Evolutionary conservation across 2,888 invertebrate genomes (phyloP).

Genomic region (Petrophora chlorosata): DNA sequence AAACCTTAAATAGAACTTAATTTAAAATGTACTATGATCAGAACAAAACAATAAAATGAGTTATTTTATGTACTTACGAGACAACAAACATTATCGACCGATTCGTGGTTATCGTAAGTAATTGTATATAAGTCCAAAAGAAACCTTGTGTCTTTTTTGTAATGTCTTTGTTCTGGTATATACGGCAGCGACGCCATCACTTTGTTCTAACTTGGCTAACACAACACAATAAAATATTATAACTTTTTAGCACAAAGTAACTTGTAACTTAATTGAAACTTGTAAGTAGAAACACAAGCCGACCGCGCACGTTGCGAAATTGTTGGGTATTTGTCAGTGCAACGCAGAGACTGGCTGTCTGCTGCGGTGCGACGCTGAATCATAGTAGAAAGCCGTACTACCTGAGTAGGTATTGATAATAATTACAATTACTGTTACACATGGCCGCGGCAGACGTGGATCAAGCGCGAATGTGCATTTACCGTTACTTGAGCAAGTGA

Average conservation of each 20-base stretch:
- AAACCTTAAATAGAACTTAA: no score
- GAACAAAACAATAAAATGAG: neutral
- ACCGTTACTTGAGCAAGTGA: slow-evolving; percentile 59
- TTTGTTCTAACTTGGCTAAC: slow-evolving; percentile 31
- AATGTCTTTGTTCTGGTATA: slow-evolving; percentile 87
- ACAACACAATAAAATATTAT: slow-evolving; percentile 17
- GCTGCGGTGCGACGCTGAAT: slow-evolving; percentile 64
- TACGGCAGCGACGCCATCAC: slow-evolving; percentile 81
- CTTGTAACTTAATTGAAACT: slow-evolving; percentile 27
- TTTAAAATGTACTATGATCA: neutral
- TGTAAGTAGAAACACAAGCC: slow-evolving; percentile 28
- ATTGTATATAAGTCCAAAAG: slow-evolving; percentile 93
- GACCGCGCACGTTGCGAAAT: slow-evolving; percentile 52
- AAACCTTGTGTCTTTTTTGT: slow-evolving; percentile 94
- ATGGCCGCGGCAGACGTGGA: slow-evolving; percentile 72
- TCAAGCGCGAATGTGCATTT: slow-evolving; percentile 62
- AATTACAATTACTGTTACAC: slow-evolving; percentile 73
- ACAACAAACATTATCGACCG: slow-evolving; percentile 88
- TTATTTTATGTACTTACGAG: slow-evolving; percentile 77
- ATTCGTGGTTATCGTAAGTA: slow-evolving; percentile 92
- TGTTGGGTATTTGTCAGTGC: slow-evolving; percentile 42
- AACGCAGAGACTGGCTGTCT: slow-evolving; percentile 61
- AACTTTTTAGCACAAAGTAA: slow-evolving; percentile 15
- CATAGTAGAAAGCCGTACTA: slow-evolving; percentile 76
- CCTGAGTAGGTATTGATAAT: slow-evolving; percentile 55